Conservation (phyloP, 2,888 invertebrate genomes). For the Nymphalis polychloros region DNA sequence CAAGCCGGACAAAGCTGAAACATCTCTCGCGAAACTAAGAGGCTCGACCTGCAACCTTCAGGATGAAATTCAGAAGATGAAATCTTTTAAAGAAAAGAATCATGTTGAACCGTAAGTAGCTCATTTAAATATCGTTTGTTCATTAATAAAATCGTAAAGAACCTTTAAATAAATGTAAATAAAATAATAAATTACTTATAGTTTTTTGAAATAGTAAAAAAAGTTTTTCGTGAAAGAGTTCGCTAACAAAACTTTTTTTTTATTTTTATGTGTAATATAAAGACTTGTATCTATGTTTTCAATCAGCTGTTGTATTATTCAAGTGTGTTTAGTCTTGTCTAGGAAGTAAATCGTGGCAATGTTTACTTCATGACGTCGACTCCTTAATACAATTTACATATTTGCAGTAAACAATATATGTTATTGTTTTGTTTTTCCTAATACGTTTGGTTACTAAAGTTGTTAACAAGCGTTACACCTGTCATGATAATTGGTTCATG, state of each 20-base stretch:
- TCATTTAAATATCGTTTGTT: background rate
- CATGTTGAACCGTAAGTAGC: constrained; percentile 79
- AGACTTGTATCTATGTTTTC: background rate
- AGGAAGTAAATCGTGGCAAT: constrained; percentile 5
- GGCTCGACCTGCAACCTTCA: constrained; percentile 84
- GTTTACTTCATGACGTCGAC: constrained; percentile 15
- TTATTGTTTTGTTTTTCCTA: constrained; percentile 20
- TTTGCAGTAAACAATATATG: constrained; percentile 14
- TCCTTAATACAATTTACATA: constrained; percentile 17
- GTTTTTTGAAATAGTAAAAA: too few relatives aligned
- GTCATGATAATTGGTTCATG: background rate
- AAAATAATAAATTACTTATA: too few relatives aligned
- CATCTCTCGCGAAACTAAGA: constrained; percentile 81
- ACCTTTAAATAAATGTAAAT: too few relatives aligned
- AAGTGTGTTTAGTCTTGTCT: background rate
- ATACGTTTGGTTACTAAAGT: constrained; percentile 10
- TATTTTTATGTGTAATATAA: background rate
- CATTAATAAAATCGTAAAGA: too few relatives aligned
- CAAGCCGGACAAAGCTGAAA: constrained; percentile 81
- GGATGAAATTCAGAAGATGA: constrained; percentile 83
- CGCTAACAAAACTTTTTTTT: background rate
- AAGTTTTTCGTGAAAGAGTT: too few relatives aligned
- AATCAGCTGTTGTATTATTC: background rate
- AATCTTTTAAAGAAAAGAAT: constrained; percentile 83
- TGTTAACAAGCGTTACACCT: constrained; percentile 10